phyloP scores from a whole-genome alignment of 2,888 invertebrate species.

The Cerastis leucographa region DNA sequence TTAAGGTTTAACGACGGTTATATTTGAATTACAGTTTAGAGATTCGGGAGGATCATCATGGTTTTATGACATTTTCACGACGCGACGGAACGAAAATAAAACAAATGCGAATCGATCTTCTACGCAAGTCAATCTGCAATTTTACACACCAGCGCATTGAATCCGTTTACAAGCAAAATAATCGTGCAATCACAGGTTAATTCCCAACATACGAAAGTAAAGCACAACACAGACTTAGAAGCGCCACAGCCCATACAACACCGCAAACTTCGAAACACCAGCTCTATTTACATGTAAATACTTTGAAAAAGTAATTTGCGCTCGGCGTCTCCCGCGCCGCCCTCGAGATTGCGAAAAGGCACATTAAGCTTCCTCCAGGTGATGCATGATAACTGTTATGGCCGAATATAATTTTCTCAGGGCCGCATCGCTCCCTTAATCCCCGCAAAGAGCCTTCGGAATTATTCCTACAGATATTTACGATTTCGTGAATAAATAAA shows the following conservation, averaged over 20 bases:
- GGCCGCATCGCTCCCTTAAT: slow-evolving; percentile 89
- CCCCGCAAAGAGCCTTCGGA: slow-evolving; percentile 90
- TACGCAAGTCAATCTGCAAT: not conserved
- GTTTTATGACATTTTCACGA: slow-evolving; percentile 11
- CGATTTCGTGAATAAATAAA: slow-evolving; percentile 90
- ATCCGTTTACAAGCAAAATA: slow-evolving; percentile 31
- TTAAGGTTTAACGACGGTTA: slow-evolving; percentile 37
- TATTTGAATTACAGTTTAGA: slow-evolving; percentile 28
- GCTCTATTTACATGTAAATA: slow-evolving; percentile 91
- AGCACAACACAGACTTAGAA: slow-evolving; percentile 59
- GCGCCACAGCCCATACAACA: slow-evolving; percentile 68
- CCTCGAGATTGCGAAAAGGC: slow-evolving; percentile 90
- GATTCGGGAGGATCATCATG: not conserved
- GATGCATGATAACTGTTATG: slow-evolving; percentile 91
- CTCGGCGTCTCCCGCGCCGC: slow-evolving; percentile 85
- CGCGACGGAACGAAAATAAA: slow-evolving; percentile 2
- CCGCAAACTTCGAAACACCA: slow-evolving; percentile 79
- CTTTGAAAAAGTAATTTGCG: slow-evolving; percentile 91
- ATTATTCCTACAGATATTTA: slow-evolving; percentile 90
- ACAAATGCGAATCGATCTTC: slow-evolving; percentile 1
- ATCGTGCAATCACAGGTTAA: slow-evolving; percentile 31
- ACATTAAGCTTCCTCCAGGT: slow-evolving; percentile 90
- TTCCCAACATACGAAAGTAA: slow-evolving; percentile 40
- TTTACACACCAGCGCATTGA: not conserved
- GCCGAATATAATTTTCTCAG: slow-evolving; percentile 91